Conservation (phyloP, 2,113 vertebrate genomes). For the Rynchops niger region DNA sequence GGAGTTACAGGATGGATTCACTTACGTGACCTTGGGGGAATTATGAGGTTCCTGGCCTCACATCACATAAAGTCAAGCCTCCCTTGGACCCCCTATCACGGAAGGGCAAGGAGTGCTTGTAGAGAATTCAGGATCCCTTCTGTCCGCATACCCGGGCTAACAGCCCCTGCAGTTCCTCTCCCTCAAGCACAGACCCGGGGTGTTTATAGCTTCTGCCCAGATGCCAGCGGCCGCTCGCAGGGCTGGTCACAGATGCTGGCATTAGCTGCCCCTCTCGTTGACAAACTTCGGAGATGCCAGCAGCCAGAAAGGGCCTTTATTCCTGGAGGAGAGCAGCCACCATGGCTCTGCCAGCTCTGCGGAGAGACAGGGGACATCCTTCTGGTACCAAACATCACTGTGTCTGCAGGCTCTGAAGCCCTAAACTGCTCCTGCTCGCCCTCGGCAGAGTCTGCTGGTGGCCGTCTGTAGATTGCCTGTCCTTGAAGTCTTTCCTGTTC, state of each 20-base stretch:
- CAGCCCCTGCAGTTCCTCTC: not conserved
- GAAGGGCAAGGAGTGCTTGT: not conserved
- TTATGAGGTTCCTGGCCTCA: not conserved
- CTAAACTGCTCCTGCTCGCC: not conserved
- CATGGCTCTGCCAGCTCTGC: not conserved
- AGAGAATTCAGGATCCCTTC: not conserved
- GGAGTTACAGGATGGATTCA: not conserved
- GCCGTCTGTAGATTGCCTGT: not conserved
- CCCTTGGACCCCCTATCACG: not conserved
- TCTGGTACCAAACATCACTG: not conserved
- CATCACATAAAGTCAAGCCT: not conserved
- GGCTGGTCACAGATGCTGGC: not conserved
- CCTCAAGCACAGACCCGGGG: not conserved
- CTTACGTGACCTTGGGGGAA: not conserved
- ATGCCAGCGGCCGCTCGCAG: not conserved
- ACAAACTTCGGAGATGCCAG: not conserved
- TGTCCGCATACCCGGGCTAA: not conserved
- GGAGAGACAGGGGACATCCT: not conserved
- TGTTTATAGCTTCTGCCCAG: not conserved
- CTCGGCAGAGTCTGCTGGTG: not conserved
- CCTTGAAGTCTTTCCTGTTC: not conserved
- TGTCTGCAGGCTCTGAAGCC: not conserved
- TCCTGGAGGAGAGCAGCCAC: not conserved
- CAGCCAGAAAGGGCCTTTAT: not conserved
- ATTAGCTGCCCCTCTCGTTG: not conserved